These are phyloP conservation scores for Egretta garzetta DNA, from an alignment of 2,113 vertebrate genomes.

Conservation along the genomic window DNA sequence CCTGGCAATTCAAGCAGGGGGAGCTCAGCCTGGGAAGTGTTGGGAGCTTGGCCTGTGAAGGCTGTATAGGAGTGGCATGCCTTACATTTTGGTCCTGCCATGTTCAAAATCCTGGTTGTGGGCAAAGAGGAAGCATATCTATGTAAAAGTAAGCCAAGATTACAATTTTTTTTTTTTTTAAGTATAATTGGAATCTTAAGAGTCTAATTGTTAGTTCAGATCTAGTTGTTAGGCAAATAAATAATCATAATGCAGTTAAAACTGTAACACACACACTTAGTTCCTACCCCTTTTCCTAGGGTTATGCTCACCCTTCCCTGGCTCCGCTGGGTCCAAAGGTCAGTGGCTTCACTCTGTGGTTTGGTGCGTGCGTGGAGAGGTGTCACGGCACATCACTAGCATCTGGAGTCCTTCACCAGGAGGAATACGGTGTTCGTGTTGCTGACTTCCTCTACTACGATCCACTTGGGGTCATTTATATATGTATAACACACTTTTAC, in stretches of 20 bases:
- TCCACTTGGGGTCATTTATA: background rate
- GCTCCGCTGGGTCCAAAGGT: accelerated
- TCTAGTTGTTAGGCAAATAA: background rate
- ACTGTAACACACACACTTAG: background rate
- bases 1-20: background rate
- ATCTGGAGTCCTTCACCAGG: background rate
- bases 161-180: background rate
- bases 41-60: background rate
- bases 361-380: background rate
- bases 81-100: background rate
- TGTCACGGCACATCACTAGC: accelerated
- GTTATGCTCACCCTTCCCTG: background rate
- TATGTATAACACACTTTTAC: background rate
- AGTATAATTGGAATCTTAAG: background rate
- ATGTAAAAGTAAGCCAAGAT: background rate
- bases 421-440: background rate
- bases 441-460: background rate
- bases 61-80: background rate
- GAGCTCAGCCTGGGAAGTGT: background rate
- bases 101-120: background rate
- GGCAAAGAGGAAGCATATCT: background rate
- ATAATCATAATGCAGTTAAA: background rate
- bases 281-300: background rate
- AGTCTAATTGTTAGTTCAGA: background rate
- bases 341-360: background rate